A percentile compares a stretch with the other conserved stretches of the same genome.
These are phyloP conservation scores for Myanophis thanlyinensis DNA, from an alignment of 2,113 vertebrate genomes.

Conservation along the genomic window DNA sequence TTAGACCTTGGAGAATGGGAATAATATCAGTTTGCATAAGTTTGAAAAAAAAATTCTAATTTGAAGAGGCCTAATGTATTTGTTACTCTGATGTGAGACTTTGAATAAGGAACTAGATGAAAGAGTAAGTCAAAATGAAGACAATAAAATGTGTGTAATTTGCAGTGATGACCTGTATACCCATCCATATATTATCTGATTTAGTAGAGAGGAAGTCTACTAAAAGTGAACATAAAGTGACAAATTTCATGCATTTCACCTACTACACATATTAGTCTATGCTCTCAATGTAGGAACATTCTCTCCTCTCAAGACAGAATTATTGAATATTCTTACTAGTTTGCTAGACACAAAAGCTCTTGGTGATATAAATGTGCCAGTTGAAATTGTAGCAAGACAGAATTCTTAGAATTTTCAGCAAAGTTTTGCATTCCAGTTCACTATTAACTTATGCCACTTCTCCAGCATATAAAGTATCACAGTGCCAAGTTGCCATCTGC, in stretches of 20 bases:
- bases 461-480: accelerated
- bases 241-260: neutral
- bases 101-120: neutral
- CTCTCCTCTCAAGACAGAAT: neutral
- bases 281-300: neutral
- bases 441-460: neutral
- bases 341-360: neutral
- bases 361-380: neutral
- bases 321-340: neutral
- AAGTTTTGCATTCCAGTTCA: neutral
- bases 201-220: neutral
- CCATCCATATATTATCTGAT: neutral
- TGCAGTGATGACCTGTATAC: neutral
- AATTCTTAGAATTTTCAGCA: neutral
- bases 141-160: neutral
- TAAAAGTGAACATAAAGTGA: neutral
- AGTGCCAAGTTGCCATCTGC: constrained; percentile 28
- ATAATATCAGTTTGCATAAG: too few species aligned
- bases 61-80: too few species aligned
- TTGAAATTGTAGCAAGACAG: neutral
- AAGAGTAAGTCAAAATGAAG: neutral
- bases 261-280: neutral
- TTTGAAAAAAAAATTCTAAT: too few species aligned
- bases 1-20: too few species aligned
- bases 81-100: neutral